Conservation (phyloP, 2,113 vertebrate genomes). For the Marcusenius ussheri region DNA sequence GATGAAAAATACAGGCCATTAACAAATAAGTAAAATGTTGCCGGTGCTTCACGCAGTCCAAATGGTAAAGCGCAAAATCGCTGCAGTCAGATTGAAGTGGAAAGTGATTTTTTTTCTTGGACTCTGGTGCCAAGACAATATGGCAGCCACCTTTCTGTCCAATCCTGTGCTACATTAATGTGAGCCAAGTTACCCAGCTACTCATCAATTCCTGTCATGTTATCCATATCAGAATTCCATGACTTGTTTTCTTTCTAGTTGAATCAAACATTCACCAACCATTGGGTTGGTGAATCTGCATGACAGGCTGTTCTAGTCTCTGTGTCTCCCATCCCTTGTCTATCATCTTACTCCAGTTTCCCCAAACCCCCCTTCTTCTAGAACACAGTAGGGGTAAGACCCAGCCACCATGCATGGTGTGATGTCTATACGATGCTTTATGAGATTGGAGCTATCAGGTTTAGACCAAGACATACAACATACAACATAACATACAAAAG, state of each 20-base stretch:
- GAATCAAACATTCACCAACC: neutral
- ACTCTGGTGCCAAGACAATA: neutral
- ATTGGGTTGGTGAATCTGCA: neutral
- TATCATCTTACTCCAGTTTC: neutral
- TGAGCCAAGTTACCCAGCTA: neutral
- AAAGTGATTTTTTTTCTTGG: neutral
- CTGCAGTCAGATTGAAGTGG: neutral
- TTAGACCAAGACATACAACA: neutral
- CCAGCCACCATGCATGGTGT: neutral
- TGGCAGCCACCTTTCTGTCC: neutral
- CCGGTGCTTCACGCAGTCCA: neutral
- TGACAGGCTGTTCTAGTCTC: neutral
- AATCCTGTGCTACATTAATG: neutral
- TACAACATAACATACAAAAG: neutral
- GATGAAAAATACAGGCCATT: neutral
- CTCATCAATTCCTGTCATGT: neutral
- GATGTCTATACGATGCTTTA: neutral
- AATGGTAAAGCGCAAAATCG: neutral
- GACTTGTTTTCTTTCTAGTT: neutral
- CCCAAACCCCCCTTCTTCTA: neutral
- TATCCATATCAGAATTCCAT: neutral
- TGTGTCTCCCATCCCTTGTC: neutral
- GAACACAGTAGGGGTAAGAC: neutral
- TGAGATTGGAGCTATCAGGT: neutral
- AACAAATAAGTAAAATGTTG: neutral